These are phyloP conservation scores for Glomeris maerens DNA, from an alignment of 1,140 invertebrate species.

Conservation along the genomic window DNA sequence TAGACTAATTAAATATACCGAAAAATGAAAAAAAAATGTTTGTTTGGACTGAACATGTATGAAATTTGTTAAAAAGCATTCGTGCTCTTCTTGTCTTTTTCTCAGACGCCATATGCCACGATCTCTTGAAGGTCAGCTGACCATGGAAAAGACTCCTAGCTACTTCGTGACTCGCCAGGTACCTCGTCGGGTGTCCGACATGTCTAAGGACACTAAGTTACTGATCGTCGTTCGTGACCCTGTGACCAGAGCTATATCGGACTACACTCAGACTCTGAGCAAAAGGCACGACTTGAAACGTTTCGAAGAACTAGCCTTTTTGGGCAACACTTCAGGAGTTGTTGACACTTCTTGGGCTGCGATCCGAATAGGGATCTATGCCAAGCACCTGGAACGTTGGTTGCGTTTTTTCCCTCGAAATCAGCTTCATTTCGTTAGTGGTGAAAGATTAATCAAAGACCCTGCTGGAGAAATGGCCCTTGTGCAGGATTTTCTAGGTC, in stretches of 20 bases:
- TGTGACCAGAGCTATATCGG: conserved; percentile 39
- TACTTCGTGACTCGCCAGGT: conserved; percentile 83
- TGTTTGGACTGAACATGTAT: no score
- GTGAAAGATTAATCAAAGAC: conserved; percentile 34
- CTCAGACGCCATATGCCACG: conserved; percentile 65
- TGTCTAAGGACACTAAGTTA: conserved; percentile 34
- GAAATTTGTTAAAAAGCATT: no score
- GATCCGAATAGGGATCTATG: conserved; percentile 37
- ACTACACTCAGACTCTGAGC: conserved; percentile 31
- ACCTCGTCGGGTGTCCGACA: conserved; percentile 46
- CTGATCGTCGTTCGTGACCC: conserved; percentile 40
- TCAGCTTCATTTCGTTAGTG: conserved; percentile 38
- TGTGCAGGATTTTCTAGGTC: conserved; percentile 35
- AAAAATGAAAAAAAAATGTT: no score
- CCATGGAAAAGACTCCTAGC: conserved; percentile 87
- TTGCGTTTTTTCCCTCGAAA: conserved; percentile 33
- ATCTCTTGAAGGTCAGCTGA: conserved; percentile 65
- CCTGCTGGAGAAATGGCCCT: conserved; percentile 33
- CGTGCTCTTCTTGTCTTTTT: conserved; percentile 5
- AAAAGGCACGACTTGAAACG: conserved; percentile 23
- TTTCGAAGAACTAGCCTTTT: conserved; percentile 34
- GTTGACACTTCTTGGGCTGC: conserved; percentile 36
- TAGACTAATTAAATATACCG: no score
- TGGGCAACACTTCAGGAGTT: conserved; percentile 18
- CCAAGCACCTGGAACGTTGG: conserved; percentile 35